A percentile compares a stretch with the other conserved stretches of the same genome.
phyloP scores from a whole-genome alignment of 2,797 vertebrate species.

The Rhyacichthys aspro region DNA sequence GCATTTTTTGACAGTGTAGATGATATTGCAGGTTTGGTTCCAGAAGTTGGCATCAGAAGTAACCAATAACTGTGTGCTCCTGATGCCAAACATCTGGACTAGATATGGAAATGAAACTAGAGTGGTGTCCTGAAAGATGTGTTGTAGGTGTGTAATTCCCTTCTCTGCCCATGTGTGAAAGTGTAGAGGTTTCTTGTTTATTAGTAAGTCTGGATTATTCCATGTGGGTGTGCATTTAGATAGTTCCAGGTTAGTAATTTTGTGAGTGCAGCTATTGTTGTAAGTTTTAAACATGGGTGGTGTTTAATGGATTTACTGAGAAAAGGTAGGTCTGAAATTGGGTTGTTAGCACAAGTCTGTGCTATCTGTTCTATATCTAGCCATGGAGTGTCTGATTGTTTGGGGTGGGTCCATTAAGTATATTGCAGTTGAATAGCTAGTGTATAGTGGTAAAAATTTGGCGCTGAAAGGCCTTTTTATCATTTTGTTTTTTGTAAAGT shows the following conservation, averaged over 20 bases:
- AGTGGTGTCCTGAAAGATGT: neutral
- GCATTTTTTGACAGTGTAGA: no score
- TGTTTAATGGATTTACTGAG: neutral
- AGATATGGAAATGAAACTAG: neutral
- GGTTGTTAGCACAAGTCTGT: no score
- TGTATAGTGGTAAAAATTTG: no score
- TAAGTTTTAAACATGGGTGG: neutral
- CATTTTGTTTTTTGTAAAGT: no score
- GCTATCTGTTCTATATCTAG: no score
- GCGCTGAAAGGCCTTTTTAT: no score
- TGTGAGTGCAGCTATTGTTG: neutral
- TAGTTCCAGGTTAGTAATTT: neutral
- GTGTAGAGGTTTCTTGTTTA: neutral
- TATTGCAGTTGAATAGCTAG: no score
- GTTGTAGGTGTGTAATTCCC: neutral
- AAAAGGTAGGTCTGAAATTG: neutral
- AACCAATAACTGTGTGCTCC: neutral
- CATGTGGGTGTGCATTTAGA: neutral
- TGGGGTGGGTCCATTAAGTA: no score
- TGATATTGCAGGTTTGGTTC: no score
- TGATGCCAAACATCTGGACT: neutral
- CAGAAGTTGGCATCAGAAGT: no score
- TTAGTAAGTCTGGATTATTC: neutral
- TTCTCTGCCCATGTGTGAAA: neutral
- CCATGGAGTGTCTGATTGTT: no score